Conservation (phyloP, 2,797 vertebrate genomes). For the Periparus ater region DNA sequence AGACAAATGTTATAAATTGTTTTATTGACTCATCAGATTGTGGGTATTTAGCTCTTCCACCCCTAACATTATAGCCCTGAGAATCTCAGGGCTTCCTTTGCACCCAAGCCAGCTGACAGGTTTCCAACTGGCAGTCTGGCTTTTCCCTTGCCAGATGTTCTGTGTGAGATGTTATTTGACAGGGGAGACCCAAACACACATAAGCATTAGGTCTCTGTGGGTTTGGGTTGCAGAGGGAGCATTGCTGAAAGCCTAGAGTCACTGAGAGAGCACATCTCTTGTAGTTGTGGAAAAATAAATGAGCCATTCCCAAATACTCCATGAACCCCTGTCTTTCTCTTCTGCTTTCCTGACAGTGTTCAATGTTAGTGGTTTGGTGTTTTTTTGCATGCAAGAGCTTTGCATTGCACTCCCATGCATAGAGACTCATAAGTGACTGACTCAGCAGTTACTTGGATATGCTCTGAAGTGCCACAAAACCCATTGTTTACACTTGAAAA, state of each 20-base stretch:
- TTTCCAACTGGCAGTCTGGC: not conserved
- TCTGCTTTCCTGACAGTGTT: not conserved
- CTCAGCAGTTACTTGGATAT: not conserved
- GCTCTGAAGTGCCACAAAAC: not conserved
- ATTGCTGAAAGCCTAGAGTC: not conserved
- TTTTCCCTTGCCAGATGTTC: not conserved
- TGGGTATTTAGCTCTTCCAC: not conserved
- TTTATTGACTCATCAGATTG: not conserved
- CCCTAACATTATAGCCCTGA: not conserved
- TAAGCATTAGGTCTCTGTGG: not conserved
- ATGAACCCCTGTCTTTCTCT: not conserved
- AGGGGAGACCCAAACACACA: not conserved
- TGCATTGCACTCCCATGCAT: not conserved
- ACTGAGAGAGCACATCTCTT: not conserved
- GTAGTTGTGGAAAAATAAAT: not conserved
- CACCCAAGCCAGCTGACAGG: not conserved
- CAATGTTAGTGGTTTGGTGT: not conserved
- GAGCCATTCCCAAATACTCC: slow-evolving; percentile 4
- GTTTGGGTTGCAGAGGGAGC: not conserved
- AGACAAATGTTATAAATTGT: not conserved
- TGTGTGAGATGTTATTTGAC: not conserved
- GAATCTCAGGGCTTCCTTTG: not conserved
- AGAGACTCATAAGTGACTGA: not conserved
- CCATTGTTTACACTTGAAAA: not conserved
- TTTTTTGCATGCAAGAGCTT: not conserved